A percentile compares a stretch with the other conserved stretches of the same genome.
phyloP scores from a whole-genome alignment of 2,888 invertebrate genomes.

The Patella caerulea region DNA sequence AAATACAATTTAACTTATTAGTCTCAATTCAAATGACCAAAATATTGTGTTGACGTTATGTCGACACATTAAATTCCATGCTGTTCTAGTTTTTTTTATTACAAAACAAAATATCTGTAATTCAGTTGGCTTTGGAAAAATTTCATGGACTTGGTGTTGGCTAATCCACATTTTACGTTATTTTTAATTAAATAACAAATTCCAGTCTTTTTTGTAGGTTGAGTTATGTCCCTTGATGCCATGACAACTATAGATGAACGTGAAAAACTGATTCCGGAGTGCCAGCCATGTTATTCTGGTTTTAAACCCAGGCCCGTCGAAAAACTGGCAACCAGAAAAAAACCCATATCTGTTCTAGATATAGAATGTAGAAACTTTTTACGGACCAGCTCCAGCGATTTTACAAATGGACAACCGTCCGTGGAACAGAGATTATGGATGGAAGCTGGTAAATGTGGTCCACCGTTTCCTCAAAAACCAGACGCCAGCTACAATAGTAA shows the following conservation, averaged over 20 bases:
- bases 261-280: conserved; percentile 56
- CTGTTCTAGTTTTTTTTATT: no score
- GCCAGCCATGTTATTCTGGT: conserved; percentile 54
- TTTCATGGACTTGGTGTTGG: no score
- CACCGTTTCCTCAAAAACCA: conserved; percentile 59
- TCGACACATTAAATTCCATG: no score
- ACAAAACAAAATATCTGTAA: no score
- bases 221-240: not conserved
- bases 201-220: not conserved
- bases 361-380: conserved; percentile 68
- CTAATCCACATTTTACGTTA: no score
- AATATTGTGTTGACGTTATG: no score
- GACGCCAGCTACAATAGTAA: conserved; percentile 68
- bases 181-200: not conserved
- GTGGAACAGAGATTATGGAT: conserved; percentile 67
- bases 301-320: conserved; percentile 66
- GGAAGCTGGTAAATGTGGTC: conserved; percentile 68
- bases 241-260: conserved; percentile 64
- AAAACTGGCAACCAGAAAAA: conserved; percentile 50
- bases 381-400: conserved; percentile 51
- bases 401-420: conserved; percentile 53
- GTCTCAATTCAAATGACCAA: no score
- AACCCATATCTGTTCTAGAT: conserved; percentile 59
- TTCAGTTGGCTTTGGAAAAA: no score
- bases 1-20: no score